Evolutionary conservation across 2,888 invertebrate species (phyloP).

Genomic region (Quadroppia sp.): DNA sequence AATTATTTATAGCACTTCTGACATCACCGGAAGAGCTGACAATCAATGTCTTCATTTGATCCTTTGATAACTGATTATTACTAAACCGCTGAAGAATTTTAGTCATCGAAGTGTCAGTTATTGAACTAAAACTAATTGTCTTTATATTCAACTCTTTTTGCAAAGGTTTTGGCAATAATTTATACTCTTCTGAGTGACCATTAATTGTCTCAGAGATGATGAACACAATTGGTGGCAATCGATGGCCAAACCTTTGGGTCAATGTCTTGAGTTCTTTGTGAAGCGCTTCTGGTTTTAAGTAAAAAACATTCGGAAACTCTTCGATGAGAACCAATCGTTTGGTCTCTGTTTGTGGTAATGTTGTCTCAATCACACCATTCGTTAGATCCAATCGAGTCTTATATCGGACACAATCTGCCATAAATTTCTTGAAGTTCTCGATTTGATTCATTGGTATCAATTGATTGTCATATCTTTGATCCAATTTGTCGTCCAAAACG

Average conservation of each 20-base stretch:
- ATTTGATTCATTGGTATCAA: slow-evolving; percentile 6
- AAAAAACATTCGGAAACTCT: slow-evolving; percentile 29
- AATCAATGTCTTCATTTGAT: slow-evolving; percentile 26
- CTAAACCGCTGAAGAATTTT: not conserved
- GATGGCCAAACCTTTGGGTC: not conserved
- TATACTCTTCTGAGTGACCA: slow-evolving; percentile 28
- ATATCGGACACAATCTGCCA: not conserved
- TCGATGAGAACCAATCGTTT: slow-evolving; percentile 21
- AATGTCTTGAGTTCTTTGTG: slow-evolving; percentile 30
- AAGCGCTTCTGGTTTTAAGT: slow-evolving; percentile 23
- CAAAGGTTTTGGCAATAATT: slow-evolving; percentile 28
- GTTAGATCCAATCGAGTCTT: not conserved
- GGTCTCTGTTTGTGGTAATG: not conserved
- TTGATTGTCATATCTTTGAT: not conserved
- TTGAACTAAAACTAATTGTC: slow-evolving; percentile 18
- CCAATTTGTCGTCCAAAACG: not conserved
- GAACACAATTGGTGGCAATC: slow-evolving; percentile 32
- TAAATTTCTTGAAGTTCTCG: slow-evolving; percentile 18
- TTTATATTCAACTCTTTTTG: not conserved
- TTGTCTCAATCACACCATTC: not conserved
- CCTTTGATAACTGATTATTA: slow-evolving; percentile 5
- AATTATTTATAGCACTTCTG: slow-evolving; percentile 29
- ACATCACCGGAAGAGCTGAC: slow-evolving; percentile 23
- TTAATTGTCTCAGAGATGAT: slow-evolving; percentile 30
- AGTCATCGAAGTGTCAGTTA: not conserved